Evolutionary conservation across 2,888 invertebrate genomes (phyloP).

Genomic region (Tyria jacobaeae): DNA sequence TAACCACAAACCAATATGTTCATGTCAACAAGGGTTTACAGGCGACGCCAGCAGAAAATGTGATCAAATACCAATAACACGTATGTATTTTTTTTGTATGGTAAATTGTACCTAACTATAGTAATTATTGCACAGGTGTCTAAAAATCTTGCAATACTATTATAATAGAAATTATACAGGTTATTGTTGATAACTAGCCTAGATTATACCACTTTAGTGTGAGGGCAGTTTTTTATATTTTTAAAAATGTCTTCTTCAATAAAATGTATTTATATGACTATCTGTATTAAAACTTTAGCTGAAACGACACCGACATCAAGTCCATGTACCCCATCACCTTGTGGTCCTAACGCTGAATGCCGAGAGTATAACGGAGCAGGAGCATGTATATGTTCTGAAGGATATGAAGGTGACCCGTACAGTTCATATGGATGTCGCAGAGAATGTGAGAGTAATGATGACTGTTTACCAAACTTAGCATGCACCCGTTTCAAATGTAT

Average conservation of each 20-base stretch:
- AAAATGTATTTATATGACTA: not conserved
- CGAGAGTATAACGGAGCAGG: conserved; percentile 93
- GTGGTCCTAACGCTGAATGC: conserved; percentile 94
- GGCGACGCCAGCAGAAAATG: conserved; percentile 92
- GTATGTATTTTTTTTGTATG: conserved; percentile 57
- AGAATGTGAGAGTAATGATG: conserved; percentile 93
- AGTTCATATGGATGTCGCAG: conserved; percentile 89
- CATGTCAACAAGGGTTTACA: conserved; percentile 93
- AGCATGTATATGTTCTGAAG: conserved; percentile 93
- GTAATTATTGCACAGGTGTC: not conserved
- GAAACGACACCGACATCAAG: conserved; percentile 89
- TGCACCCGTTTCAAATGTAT: conserved; percentile 94
- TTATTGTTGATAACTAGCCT: no score
- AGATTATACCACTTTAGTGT: not conserved
- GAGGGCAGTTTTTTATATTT: no score
- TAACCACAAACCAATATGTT: conserved; percentile 93
- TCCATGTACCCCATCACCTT: conserved; percentile 94
- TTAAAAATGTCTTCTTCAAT: not conserved
- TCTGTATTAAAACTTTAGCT: conserved; percentile 71
- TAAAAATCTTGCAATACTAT: not conserved
- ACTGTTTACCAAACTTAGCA: conserved; percentile 90
- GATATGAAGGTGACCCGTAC: conserved; percentile 94
- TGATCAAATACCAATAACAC: conserved; percentile 82
- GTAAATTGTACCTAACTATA: not conserved
- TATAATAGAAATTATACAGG: not conserved